A percentile compares a stretch with the other conserved stretches of the same genome.
phyloP scores from a whole-genome alignment of 2,888 invertebrate species.

The Meganola albula region DNA sequence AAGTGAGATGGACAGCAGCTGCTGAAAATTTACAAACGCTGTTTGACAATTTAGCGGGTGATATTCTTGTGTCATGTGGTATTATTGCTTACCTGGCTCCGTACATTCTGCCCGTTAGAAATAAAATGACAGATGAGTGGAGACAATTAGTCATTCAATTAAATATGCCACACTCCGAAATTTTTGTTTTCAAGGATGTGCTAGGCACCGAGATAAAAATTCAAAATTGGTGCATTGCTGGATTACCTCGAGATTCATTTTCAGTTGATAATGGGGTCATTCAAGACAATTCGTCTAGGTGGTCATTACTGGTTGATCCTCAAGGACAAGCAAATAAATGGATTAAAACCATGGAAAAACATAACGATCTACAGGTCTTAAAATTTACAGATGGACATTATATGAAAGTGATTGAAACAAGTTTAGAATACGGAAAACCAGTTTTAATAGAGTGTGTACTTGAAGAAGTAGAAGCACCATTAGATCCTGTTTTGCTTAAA shows the following conservation, averaged over 20 bases:
- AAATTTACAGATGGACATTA: constrained; percentile 87
- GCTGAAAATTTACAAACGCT: constrained; percentile 85
- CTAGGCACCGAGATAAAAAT: constrained; percentile 92
- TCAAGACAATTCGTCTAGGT: constrained; percentile 85
- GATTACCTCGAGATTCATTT: constrained; percentile 88
- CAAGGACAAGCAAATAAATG: constrained; percentile 91
- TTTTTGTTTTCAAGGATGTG: constrained; percentile 84
- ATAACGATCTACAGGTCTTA: constrained; percentile 82
- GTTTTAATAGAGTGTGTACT: constrained; percentile 86
- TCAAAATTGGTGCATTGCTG: constrained; percentile 90
- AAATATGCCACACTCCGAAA: constrained; percentile 86
- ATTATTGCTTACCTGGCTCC: constrained; percentile 94
- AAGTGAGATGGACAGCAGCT: constrained; percentile 88
- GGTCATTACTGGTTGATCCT: constrained; percentile 90
- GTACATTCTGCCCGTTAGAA: constrained; percentile 84
- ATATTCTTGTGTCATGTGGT: constrained; percentile 91
- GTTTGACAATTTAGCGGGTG: constrained; percentile 91
- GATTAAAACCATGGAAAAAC: constrained; percentile 90
- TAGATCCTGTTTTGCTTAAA: constrained; percentile 86
- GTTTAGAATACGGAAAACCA: constrained; percentile 87
- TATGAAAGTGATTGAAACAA: constrained; percentile 85
- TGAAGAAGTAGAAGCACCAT: constrained; percentile 86
- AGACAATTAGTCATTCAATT: constrained; percentile 80
- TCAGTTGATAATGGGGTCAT: constrained; percentile 92
- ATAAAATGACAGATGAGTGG: constrained; percentile 82